Conservation (phyloP, 2,888 invertebrate species). For the Cosmorhoe ocellata region DNA sequence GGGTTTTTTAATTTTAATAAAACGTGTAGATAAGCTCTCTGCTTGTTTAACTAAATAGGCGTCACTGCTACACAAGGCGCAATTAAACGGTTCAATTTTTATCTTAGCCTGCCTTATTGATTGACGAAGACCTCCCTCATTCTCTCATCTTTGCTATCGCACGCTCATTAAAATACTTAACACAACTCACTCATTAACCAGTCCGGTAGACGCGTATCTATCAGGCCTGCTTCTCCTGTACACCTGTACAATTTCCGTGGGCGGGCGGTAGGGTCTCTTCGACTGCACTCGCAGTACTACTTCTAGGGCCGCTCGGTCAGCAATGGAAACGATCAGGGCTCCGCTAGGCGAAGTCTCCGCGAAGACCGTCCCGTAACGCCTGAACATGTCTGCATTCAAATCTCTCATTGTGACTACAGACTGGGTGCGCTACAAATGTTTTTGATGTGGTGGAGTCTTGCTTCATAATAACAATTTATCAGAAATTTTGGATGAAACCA, state of each 20-base stretch:
- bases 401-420: conserved; percentile 60
- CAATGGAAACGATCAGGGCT: conserved; percentile 87
- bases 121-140: conserved; percentile 7
- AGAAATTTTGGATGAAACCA: too few species aligned
- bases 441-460: not conserved
- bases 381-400: conserved; percentile 85
- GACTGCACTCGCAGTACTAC: conserved; percentile 87
- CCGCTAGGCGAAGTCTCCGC: conserved; percentile 90
- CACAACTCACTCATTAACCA: conserved; percentile 89
- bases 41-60: too few species aligned
- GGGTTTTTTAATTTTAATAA: too few species aligned
- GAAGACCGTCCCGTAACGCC: conserved; percentile 88
- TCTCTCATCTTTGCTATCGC: conserved; percentile 24
- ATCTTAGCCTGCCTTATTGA: conserved; percentile 10
- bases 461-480: too few species aligned
- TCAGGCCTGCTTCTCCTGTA: conserved; percentile 89
- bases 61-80: not conserved
- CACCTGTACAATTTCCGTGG: conserved; percentile 89
- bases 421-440: conserved; percentile 11
- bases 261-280: conserved; percentile 90
- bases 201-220: conserved; percentile 90
- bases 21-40: too few species aligned
- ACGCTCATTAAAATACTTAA: conserved; percentile 38
- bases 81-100: conserved; percentile 4
- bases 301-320: conserved; percentile 87